A percentile compares a stretch with the other conserved stretches of the same genome.
These are phyloP conservation scores for Ciona savignyi DNA, from an alignment of 23 tunicate genomes.

Conservation along the genomic window DNA sequence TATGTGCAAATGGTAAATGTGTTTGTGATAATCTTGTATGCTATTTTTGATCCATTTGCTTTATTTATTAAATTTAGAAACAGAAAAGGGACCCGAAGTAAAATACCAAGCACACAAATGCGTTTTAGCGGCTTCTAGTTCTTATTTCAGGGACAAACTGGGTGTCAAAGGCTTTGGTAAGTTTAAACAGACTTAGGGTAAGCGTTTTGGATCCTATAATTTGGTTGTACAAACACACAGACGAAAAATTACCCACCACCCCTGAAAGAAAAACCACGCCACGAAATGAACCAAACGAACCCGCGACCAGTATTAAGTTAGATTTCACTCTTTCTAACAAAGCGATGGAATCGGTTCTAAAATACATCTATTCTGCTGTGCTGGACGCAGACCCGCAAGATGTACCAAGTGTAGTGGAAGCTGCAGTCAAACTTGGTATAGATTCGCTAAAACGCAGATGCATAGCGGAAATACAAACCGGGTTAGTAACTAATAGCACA, in stretches of 20 bases:
- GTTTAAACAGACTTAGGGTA: neutral
- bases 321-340: conserved; percentile 19
- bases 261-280: neutral
- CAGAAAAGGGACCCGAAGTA: conserved; percentile 3
- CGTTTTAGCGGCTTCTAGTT: conserved; percentile 46
- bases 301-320: neutral
- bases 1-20: conserved; percentile 14
- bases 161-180: conserved; percentile 18
- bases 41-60: neutral
- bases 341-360: conserved; percentile 26
- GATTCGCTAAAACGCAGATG: conserved; percentile 35
- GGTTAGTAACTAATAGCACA: conserved; percentile 19
- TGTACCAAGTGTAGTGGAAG: conserved; percentile 43
- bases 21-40: too few species aligned
- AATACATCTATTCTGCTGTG: conserved; percentile 36
- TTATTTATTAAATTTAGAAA: conserved; percentile 10
- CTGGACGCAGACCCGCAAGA: conserved; percentile 15
- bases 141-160: conserved; percentile 31
- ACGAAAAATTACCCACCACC: neutral
- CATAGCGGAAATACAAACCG: conserved; percentile 25
- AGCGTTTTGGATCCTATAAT: neutral
- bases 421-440: conserved; percentile 34
- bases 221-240: neutral
- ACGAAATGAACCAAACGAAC: neutral
- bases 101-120: conserved; percentile 26